Percentiles rank a stretch among this genome's conserved stretches.
These are phyloP conservation scores for Aurelia sp. DNA, from an alignment of 30 jellyfish, hydroid and myxozoan genomes.

Conservation along the genomic window DNA sequence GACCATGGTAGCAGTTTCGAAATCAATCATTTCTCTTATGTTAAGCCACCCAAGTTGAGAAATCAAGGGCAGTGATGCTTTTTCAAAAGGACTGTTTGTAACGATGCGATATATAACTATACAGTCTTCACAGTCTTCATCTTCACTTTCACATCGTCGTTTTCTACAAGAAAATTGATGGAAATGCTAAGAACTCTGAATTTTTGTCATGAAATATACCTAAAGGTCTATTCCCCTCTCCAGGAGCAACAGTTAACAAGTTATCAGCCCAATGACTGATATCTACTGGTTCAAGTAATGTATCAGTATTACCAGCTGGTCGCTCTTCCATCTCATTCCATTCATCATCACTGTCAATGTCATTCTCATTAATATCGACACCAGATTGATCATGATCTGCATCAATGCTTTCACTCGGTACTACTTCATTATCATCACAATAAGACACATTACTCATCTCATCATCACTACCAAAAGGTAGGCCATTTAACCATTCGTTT, in stretches of 20 bases:
- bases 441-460: too few species aligned
- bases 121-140: too few species aligned
- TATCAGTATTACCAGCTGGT: constrained; percentile 34
- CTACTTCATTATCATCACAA: not conserved
- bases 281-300: constrained; percentile 14
- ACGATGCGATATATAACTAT: too few species aligned
- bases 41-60: too few species aligned
- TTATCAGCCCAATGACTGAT: not conserved
- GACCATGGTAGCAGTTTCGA: too few species aligned
- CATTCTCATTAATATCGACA: not conserved
- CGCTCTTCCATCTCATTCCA: constrained; percentile 25
- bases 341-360: constrained; percentile 12
- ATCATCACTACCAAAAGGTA: too few species aligned
- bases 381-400: not conserved
- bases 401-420: not conserved
- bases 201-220: constrained; percentile 23
- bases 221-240: constrained; percentile 50
- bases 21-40: too few species aligned
- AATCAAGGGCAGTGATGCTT: too few species aligned
- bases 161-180: constrained; percentile 49
- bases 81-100: too few species aligned
- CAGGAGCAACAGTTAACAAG: constrained; percentile 25
- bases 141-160: not conserved
- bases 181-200: constrained; percentile 35
- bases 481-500: not conserved